Base-by-base conservation (phyloP, 2,797 vertebrate genomes). In the Apodemus agrarius region DNA sequence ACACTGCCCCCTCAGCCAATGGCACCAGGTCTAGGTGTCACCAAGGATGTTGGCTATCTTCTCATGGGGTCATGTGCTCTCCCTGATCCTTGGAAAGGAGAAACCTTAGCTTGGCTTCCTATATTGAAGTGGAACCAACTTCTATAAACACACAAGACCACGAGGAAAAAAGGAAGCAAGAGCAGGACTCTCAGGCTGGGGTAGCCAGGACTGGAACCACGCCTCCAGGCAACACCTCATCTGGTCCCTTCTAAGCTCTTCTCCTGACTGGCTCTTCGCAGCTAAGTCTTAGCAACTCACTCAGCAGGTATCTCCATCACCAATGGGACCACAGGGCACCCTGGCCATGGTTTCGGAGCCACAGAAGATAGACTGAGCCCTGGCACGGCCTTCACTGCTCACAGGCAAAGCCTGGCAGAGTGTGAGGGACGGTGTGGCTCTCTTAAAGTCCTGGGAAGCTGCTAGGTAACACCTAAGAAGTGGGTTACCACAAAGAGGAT, bases 1-100 rank as follows among this genome's bases (percentile, higher is more conserved):
- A 46, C 12, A 6, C 0, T 5, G 3, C 0, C 0, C 34, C 14
- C 59, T 29, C 26, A 81, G 31, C 34, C 29, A 40, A 76, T 0
- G 9, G 17, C 11, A 37, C 22, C 1, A 4, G 52, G 21, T 40
- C 67, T 14, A 54, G 4, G 29, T 24, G 22, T 21, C 46, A 84
- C 8, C n/a, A 24, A 76, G 67, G 52, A 85, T 6, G 5, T 1
- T 10, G 37, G 22, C 57, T 21, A 40, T 34, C 52, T 43, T n/a
- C 52, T 85, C 72, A 40, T 43, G 74, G n/a, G 49, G 34, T 63
- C 14, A 29, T 1, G 49, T 43, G 21, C 69, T 46, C 74, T 76
- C 37, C 22, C 16, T 65, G 3, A 24, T 37, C 40, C n/a, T 3
- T 3, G 17, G 57, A 57, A 26, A 84, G 24, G 67, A 69, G 34